Evolutionary conservation across 2,888 invertebrate species (phyloP).

Genomic region (Leptothorax acervorum): DNA sequence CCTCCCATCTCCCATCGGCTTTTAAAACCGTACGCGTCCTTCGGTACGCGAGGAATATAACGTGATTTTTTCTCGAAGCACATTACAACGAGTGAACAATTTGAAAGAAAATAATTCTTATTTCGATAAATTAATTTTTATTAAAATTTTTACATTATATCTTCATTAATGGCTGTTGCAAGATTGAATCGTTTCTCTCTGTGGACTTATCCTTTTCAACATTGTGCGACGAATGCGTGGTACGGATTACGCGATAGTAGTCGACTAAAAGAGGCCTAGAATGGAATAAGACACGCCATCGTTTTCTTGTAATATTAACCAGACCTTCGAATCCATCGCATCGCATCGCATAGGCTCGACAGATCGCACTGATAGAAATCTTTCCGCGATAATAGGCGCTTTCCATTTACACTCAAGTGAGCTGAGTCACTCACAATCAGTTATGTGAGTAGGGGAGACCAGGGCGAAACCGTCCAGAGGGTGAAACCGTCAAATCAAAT

Average conservation of each 20-base stretch:
- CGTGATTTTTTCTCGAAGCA: constrained; percentile 30
- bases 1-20: constrained; percentile 10
- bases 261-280: neutral
- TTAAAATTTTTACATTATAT: neutral
- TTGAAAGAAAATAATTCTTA: neutral
- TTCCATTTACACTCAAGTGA: too few relatives aligned
- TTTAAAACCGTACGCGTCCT: constrained; percentile 53
- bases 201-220: neutral
- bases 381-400: neutral
- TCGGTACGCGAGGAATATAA: constrained; percentile 42
- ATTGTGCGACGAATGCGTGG: neutral
- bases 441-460: too few relatives aligned
- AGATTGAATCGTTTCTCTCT: neutral
- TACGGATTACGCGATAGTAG: neutral
- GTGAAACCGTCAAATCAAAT: too few relatives aligned
- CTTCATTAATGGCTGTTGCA: neutral
- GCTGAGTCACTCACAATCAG: too few relatives aligned
- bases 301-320: neutral
- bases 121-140: constrained; percentile 10
- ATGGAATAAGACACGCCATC: neutral
- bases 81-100: constrained; percentile 15
- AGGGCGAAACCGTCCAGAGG: too few relatives aligned
- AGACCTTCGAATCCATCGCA: constrained; percentile 3
- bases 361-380: neutral
- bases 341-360: neutral